Evolutionary conservation across 2,888 invertebrate genomes (phyloP).

Genomic region (Adelphocoris suturalis): DNA sequence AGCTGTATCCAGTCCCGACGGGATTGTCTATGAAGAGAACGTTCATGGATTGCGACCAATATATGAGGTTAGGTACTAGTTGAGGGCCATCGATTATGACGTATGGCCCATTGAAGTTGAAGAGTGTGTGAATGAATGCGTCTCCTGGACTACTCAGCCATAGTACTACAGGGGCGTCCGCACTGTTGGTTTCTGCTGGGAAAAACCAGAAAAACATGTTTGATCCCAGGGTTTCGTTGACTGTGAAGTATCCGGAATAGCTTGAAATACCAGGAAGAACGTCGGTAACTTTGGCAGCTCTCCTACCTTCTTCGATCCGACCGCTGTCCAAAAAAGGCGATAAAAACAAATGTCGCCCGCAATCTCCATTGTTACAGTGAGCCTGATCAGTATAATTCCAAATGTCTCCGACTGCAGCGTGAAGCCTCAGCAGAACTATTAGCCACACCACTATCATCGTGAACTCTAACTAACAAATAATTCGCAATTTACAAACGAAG

Average conservation of each 20-base stretch:
- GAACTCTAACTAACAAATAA: too few species aligned
- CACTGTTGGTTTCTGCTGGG: slow-evolving; percentile 78
- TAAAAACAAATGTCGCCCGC: slow-evolving; percentile 82
- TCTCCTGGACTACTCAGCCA: slow-evolving; percentile 83
- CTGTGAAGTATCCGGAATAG: slow-evolving; percentile 83
- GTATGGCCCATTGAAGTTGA: slow-evolving; percentile 82
- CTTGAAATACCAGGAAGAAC: slow-evolving; percentile 78
- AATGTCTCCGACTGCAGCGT: background rate
- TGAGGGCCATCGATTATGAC: slow-evolving; percentile 77
- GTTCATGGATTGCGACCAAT: slow-evolving; percentile 89
- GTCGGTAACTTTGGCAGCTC: slow-evolving; percentile 73
- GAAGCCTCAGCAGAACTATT: background rate
- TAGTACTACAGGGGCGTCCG: slow-evolving; percentile 80
- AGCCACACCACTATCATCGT: background rate
- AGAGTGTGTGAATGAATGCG: slow-evolving; percentile 81
- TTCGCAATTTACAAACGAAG: too few species aligned
- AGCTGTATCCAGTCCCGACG: slow-evolving; percentile 94
- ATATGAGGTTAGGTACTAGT: slow-evolving; percentile 80
- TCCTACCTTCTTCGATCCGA: slow-evolving; percentile 79
- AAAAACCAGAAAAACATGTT: slow-evolving; percentile 81
- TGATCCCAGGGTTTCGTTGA: slow-evolving; percentile 79
- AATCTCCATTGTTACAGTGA: background rate
- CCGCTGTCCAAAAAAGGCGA: slow-evolving; percentile 82
- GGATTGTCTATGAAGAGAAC: slow-evolving; percentile 95
- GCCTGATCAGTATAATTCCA: background rate